Base-by-base conservation (phyloP, 2,888 invertebrate species). In the Philereme transversata region DNA sequence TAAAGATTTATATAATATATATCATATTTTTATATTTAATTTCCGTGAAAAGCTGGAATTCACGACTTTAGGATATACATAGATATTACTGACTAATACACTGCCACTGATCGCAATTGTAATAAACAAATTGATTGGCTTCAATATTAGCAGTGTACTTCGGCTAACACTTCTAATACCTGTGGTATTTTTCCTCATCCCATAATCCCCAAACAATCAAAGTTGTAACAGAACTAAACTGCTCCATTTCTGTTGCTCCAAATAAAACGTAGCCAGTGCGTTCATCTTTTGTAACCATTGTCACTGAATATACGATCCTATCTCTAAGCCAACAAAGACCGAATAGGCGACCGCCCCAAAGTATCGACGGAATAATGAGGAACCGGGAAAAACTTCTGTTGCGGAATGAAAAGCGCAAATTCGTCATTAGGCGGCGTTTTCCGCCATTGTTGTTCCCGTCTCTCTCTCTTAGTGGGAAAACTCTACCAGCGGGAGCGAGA, bases 341-440 rank as follows among this genome's bases (percentile, higher is more conserved):
- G 74, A 79, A 80, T 87, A 81, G 84, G 83, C 84, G 65, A 68
- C 85, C 86, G 84, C 87, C 88, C 86, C 83, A 79, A 85, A 88
- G 89, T 90, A 90, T 89, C 85, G 89, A 86, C 86, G 83, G 83
- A 87, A 92, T 91, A 91, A 91, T 88, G 89, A 90, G 86, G 80
- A 87, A 88, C 87, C 90, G 91, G 88, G 91, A 91, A 92, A 92
- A 92, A 92, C 90, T 92, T 91, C 86, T 91, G 91, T 91, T 88
- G 89, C 90, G 90, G 89, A 90, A 91, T 92, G 92, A 92, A 92
- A 91, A 92, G 91, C 92, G 91, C 92, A 92, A 92, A 92, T 92
- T 92, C 92, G 92, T 90, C 92, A 92, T 92, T 92, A 91, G 92
- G 88, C 87, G 88, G 89, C 90, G 90, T 86, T 90, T 90, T 86